Evolutionary conservation across 2,797 vertebrate genomes (phyloP).

Genomic region (Pangasius mekongensis): DNA sequence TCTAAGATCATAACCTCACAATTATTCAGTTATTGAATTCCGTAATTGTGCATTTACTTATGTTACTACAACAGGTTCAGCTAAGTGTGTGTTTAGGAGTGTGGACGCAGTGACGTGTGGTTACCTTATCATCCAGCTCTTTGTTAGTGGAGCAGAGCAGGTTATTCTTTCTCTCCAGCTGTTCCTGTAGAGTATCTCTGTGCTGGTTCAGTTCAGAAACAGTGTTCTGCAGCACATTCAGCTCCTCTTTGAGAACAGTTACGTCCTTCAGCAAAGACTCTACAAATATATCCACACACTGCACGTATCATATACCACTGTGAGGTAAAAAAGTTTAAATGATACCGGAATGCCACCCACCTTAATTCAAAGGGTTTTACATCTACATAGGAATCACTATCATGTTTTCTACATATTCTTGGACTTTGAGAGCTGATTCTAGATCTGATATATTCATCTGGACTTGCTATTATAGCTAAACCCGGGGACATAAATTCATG

Average conservation of each 20-base stretch:
- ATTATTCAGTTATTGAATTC: neutral
- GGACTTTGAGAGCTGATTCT: neutral
- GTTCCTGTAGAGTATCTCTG: conserved; percentile 73
- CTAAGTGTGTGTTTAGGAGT: conserved; percentile 35
- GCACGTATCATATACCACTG: neutral
- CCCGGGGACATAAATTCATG: neutral
- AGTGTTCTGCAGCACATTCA: conserved; percentile 69
- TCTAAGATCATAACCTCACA: neutral
- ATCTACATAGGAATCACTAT: neutral
- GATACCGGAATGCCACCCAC: neutral
- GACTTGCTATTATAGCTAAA: neutral
- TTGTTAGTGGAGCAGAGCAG: conserved; percentile 71
- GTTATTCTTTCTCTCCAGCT: conserved; percentile 73
- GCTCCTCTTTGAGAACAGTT: conserved; percentile 71
- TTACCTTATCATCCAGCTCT: conserved; percentile 62
- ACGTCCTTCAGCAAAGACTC: conserved; percentile 62
- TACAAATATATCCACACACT: conserved; percentile 38
- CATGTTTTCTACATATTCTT: neutral
- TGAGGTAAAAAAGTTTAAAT: neutral
- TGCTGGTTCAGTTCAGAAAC: conserved; percentile 71
- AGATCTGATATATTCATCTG: neutral
- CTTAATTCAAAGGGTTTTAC: neutral
- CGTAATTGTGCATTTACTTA: neutral
- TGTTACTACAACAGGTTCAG: conserved; percentile 33
- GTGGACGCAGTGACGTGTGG: neutral